Conservation (phyloP, 2,888 invertebrate genomes). For the Lobophora halterata region DNA sequence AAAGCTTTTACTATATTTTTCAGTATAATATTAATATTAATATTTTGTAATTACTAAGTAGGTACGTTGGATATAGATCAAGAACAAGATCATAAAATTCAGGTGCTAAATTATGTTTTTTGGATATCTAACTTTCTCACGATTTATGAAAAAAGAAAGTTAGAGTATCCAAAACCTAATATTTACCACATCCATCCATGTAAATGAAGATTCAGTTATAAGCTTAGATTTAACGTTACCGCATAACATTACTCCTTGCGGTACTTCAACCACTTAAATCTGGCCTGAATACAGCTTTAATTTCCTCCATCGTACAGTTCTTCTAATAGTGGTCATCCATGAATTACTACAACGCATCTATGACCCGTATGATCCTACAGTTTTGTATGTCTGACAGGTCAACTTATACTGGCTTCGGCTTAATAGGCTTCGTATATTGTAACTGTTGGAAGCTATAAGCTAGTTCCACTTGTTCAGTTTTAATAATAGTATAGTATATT, state of each 20-base stretch:
- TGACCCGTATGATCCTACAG: constrained; percentile 44
- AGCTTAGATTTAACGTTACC: constrained; percentile 58
- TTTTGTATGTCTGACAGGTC: constrained; percentile 45
- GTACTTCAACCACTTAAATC: constrained; percentile 44
- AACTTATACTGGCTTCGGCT: constrained; percentile 41
- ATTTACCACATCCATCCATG: constrained; percentile 42
- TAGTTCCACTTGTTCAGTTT: constrained; percentile 52
- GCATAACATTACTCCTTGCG: constrained; percentile 62
- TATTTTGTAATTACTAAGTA: no score
- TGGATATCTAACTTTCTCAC: no score
- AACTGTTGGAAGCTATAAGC: constrained; percentile 46
- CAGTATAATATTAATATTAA: no score
- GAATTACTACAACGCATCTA: constrained; percentile 48
- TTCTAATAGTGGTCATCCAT: constrained; percentile 38
- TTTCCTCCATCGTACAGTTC: constrained; percentile 36
- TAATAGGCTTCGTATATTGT: constrained; percentile 45
- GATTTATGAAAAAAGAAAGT: no score
- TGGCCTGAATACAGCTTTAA: constrained; percentile 40
- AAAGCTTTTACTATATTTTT: no score
- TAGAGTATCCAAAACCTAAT: no score
- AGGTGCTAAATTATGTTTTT: no score
- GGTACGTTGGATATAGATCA: no score
- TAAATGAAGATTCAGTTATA: constrained; percentile 62
- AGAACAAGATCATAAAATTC: no score
- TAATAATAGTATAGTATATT: no score